phyloP scores from a whole-genome alignment of 1,140 invertebrate species.

The Lepidurus arcticus region DNA sequence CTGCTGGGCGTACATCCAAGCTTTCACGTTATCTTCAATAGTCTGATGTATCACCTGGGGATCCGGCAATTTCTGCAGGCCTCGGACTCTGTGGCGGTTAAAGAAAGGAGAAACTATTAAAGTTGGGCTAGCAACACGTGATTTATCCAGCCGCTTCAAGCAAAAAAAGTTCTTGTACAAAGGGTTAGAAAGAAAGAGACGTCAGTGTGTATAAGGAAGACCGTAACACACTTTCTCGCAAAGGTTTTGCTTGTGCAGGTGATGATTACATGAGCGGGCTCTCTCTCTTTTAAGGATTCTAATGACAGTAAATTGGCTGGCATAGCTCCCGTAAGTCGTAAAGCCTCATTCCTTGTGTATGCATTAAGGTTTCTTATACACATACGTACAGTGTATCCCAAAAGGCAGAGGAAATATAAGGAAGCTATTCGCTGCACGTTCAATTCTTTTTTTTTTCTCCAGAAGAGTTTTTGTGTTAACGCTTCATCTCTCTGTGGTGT shows the following conservation, averaged over 20 bases:
- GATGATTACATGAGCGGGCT: not conserved
- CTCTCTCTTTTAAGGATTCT: not conserved
- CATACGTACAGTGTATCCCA: not conserved
- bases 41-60: conserved; percentile 17
- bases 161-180: too few species aligned
- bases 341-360: conserved; percentile 3
- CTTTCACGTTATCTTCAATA: conserved; percentile 19
- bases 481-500: not conserved
- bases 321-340: conserved; percentile 6
- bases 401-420: not conserved
- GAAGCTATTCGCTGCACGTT: not conserved
- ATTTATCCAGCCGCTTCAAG: not conserved
- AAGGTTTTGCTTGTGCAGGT: not conserved
- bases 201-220: not conserved
- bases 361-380: not conserved
- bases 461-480: too few species aligned
- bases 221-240: too few species aligned
- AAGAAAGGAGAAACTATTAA: not conserved
- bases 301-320: conserved; percentile 19
- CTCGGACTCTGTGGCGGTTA: not conserved
- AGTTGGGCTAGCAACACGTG: not conserved
- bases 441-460: too few species aligned
- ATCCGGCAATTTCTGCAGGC: conserved; percentile 10
- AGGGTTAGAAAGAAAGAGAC: not conserved
- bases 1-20: conserved; percentile 17